Evolutionary conservation across 2,797 vertebrate genomes (phyloP).

Genomic region (Bradypodion pumilum): DNA sequence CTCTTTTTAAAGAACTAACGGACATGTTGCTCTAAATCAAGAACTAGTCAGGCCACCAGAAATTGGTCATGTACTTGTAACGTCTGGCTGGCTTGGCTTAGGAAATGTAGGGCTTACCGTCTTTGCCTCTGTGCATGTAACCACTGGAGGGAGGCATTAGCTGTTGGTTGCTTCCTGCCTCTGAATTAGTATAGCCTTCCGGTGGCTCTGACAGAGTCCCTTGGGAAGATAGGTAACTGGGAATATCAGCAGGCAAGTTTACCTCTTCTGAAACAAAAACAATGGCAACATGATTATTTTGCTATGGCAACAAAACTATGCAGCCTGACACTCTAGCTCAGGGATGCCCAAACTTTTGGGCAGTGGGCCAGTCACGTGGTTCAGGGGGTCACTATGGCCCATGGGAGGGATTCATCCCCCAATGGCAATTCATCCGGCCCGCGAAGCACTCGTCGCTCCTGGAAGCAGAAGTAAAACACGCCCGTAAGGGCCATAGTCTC

Average conservation of each 20-base stretch:
- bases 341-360: no score
- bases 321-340: no score
- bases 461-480: no score
- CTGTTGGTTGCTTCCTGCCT: constrained; percentile 96
- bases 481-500: no score
- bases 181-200: constrained; percentile 87
- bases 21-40: background rate
- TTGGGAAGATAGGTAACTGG: constrained; percentile 85
- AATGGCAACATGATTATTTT: constrained; percentile 28
- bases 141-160: constrained; percentile 91
- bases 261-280: constrained; percentile 79
- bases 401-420: no score
- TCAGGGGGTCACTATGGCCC: no score
- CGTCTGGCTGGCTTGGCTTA: background rate
- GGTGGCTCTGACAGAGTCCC: constrained; percentile 84
- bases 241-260: constrained; percentile 84
- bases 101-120: constrained; percentile 76
- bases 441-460: no score
- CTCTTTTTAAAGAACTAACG: background rate
- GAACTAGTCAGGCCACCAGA: background rate
- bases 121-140: constrained; percentile 87
- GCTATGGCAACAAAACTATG: background rate
- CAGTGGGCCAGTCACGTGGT: no score
- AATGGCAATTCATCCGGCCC: no score
- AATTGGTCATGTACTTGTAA: background rate